These are phyloP conservation scores for Morus bassanus DNA, from an alignment of 2,797 vertebrate genomes.

Conservation along the genomic window DNA sequence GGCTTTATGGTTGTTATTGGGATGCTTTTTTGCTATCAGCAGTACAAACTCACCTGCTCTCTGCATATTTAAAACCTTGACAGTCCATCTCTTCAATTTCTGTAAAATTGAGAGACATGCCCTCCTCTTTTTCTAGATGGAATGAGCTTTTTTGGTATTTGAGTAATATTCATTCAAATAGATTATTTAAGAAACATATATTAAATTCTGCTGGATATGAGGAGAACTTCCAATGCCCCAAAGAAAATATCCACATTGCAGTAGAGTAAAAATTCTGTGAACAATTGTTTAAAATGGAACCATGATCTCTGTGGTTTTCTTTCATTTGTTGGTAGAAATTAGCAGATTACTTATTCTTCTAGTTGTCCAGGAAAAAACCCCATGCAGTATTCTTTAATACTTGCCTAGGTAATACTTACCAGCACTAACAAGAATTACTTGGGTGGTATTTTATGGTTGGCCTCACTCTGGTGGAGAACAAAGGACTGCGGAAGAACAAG, in stretches of 20 bases:
- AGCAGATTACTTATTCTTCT: neutral
- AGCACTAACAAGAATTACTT: neutral
- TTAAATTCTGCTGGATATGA: neutral
- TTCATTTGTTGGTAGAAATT: neutral
- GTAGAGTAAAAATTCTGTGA: neutral
- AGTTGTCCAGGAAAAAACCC: neutral
- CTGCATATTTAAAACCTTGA: slow-evolving; percentile 7
- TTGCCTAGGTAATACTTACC: neutral
- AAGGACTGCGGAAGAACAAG: neutral
- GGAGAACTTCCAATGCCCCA: neutral
- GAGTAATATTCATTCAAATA: neutral
- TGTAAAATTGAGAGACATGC: neutral
- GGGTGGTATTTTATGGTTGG: neutral
- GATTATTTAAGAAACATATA: neutral
- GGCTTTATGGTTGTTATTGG: slow-evolving; percentile 51
- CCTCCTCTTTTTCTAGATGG: neutral
- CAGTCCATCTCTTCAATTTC: neutral
- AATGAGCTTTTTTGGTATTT: neutral
- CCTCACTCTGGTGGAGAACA: neutral
- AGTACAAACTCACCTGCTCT: slow-evolving; percentile 40
- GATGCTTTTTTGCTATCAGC: slow-evolving; percentile 55
- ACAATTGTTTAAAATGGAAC: neutral
- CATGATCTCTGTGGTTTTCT: neutral
- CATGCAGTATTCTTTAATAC: neutral
- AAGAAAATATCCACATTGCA: neutral